Evolutionary conservation across 2,797 vertebrate genomes (phyloP), one percentile per base, ranked within the genome.

Genomic region (Clarias laeviceps): DNA sequence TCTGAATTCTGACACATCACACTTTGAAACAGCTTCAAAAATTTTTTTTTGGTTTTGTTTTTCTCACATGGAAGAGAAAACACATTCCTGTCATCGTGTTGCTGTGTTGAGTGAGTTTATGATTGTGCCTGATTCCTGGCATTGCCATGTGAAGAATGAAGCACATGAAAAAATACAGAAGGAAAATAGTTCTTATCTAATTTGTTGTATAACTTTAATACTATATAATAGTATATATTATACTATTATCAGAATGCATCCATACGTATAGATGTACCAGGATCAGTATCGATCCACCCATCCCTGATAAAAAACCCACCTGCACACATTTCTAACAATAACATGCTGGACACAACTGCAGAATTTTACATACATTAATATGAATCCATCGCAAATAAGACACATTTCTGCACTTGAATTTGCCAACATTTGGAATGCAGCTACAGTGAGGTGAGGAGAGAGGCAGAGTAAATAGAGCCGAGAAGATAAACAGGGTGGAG

Each of bases 401-500:
- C 34, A 37, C 6, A 79, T 79, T 61, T 79, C 32, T 79, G 32
- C 11, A 64, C 5, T 11, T 62, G n/a, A 50, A 61, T 70, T 79
- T 27, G 8, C 9, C 54, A 77, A 64, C n/a, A 78, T 34, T 68
- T 12, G 27, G 5, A 40, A 27, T 50, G 56, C 20, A 32, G 45
- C n/a, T 69, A n/a, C 70, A 62, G 22, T 50, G n/a, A 69, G 22
- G 82, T 78, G 32, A 57, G 4, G 18, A 32, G 45, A 57, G 45
- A 27, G 80, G 24, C 20, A 61, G 29, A 45, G 50, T 57, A 82
- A 82, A 88, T 20, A 70, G 15, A 82, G 68, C 27, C 57, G 64
- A 29, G 73, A 17, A 74, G 72, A 76, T 83, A 72, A 70, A 76
- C 62, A 24, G 22, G 66, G 72, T 32, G 14, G 80, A 76, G 32